A percentile compares a stretch with the other conserved stretches of the same genome.
phyloP scores from a whole-genome alignment of 1,140 invertebrate genomes.

The Zaprionus taronus region DNA sequence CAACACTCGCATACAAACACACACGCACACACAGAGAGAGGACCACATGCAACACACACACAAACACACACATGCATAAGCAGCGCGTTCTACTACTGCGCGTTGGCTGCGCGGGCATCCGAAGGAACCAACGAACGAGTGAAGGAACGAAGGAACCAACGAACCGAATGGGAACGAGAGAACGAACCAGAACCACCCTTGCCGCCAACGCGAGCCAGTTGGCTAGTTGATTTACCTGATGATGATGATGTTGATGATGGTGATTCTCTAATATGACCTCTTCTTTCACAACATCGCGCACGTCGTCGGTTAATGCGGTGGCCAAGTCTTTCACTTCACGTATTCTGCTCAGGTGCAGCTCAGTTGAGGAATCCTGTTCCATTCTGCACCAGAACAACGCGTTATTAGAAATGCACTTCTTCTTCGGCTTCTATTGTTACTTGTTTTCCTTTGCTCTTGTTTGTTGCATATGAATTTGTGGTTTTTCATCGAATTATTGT shows the following conservation, averaged over 20 bases:
- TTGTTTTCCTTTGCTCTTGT: constrained; percentile 39
- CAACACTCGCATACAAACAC: constrained; percentile 36
- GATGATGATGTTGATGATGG: constrained; percentile 71
- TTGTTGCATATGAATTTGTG: constrained; percentile 51
- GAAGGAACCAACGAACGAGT: constrained; percentile 28
- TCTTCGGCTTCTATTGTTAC: constrained; percentile 37
- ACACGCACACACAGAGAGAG: constrained; percentile 19
- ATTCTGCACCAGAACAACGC: constrained; percentile 64
- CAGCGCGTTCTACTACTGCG: constrained; percentile 50
- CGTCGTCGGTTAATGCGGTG: constrained; percentile 71
- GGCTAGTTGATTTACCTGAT: constrained; percentile 72
- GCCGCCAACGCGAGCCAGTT: constrained; percentile 50
- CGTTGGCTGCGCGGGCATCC: constrained; percentile 55
- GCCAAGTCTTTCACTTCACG: constrained; percentile 76
- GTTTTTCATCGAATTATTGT: constrained; percentile 65
- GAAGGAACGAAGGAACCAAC: constrained; percentile 46
- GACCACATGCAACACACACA: constrained; percentile 14
- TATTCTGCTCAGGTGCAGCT: constrained; percentile 83
- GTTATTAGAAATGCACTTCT: constrained; percentile 60
- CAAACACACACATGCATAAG: constrained; percentile 8
- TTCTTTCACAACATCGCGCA: constrained; percentile 80
- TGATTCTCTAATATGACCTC: constrained; percentile 81
- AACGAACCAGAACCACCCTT: constrained; percentile 53
- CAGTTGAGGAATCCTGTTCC: constrained; percentile 83
- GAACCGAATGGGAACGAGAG: constrained; percentile 14